Base-by-base conservation (phyloP, 2,113 vertebrate species). In the Gulo gulo region DNA sequence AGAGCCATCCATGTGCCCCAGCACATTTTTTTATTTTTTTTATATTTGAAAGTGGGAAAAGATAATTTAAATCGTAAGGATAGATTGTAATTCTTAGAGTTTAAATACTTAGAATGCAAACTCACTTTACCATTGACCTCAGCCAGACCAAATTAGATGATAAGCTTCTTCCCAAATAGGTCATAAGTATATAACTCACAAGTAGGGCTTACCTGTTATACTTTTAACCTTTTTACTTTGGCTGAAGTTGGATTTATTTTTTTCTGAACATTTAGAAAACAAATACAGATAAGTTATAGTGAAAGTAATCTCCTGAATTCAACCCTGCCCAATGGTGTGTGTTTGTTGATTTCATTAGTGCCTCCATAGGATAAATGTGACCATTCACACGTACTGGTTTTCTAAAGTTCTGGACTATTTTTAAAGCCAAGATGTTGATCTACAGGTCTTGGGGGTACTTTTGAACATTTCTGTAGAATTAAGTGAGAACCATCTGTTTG, bases 31-130 rank as follows among this genome's bases (percentile, higher is more conserved):
- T 76, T 81, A 18, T 45, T 71, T 88, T 73, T 61, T 59, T 61
- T 61, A 55, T 83, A 96, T 50, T 92, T 90, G 42, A 88, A 95
- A 82, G 15, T 15, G 50, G 55, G 52, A 93, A 91, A 91, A 94
- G 45, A 42, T 92, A 20, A 57, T 89, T 97, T 96, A 79, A 91
- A 84, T 34, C 14, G 36, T 57, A 88, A 65, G 82, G 86, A 89
- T 91, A 93, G 81, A 26, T 95, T 76, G 0, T 29, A 65, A 83
- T 96, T 93, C 71, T 94, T 91, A 57, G 13, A 78, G 78, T 80
- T 96, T 97, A 84, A 96, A 69, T 94, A 87, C 45, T 96, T n/a
- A 93, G 57, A 97, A 87, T 81, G 36, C 1, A 95, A 91, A 78
- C 21, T 91, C 39, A 83, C 47, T 94, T 97, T 91, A 80, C 34